Evolutionary conservation across 2,888 invertebrate species (phyloP).

Genomic region (Pteria penguin): DNA sequence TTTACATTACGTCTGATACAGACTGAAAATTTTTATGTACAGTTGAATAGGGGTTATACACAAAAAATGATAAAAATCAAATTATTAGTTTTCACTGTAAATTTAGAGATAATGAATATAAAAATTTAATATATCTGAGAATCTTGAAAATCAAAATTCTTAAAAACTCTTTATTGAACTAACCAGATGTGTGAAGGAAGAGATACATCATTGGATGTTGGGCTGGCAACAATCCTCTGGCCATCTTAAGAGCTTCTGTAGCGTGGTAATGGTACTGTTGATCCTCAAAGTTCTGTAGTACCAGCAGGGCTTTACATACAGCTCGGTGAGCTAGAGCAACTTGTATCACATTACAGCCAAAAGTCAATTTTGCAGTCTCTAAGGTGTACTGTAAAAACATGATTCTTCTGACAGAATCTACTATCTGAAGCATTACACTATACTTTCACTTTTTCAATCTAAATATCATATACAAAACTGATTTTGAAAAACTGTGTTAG

Average conservation of each 20-base stretch:
- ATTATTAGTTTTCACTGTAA: not conserved
- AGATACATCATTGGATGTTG: constrained; percentile 67
- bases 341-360: constrained; percentile 68
- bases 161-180: no score
- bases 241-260: constrained; percentile 70
- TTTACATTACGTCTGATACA: no score
- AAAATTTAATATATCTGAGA: not conserved
- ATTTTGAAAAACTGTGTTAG: no score
- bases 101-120: not conserved
- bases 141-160: no score
- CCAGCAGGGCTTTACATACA: constrained; percentile 70
- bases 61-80: no score
- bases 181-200: constrained; percentile 74
- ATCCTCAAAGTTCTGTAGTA: constrained; percentile 63
- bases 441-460: no score
- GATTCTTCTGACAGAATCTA: no score
- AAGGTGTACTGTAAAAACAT: constrained; percentile 55
- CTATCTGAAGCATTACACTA: no score
- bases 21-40: no score
- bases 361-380: constrained; percentile 65
- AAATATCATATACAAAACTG: no score
- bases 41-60: no score
- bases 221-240: constrained; percentile 61
- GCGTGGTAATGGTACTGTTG: constrained; percentile 69
- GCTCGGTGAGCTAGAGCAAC: constrained; percentile 70